These are phyloP conservation scores for Ophonus ardosiacus DNA, from an alignment of 2,888 invertebrate species.

Conservation along the genomic window DNA sequence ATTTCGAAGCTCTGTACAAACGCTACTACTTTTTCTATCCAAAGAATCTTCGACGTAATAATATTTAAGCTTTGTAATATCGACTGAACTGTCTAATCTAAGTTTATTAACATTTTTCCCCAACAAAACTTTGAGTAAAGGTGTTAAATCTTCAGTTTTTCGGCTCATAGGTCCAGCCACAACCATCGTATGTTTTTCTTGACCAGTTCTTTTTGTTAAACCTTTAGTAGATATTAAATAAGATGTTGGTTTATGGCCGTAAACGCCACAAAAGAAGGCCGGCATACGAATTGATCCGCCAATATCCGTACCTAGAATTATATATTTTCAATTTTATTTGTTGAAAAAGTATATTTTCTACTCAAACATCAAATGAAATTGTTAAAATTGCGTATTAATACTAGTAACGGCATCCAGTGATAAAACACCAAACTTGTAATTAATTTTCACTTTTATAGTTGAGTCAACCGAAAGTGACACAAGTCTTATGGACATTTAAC, in stretches of 20 bases:
- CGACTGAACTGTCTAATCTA: slow-evolving; percentile 80
- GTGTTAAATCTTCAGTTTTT: slow-evolving; percentile 87
- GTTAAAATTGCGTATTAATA: no score
- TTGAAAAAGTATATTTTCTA: no score
- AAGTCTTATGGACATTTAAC: no score
- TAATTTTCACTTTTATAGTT: no score
- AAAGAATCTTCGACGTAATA: slow-evolving; percentile 88
- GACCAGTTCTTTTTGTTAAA: slow-evolving; percentile 84
- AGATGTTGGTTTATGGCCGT: slow-evolving; percentile 88
- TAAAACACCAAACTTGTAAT: no score
- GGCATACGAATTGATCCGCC: slow-evolving; percentile 98
- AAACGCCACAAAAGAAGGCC: slow-evolving; percentile 92
- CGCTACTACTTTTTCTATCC: slow-evolving; percentile 84
- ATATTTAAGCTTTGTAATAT: slow-evolving; percentile 83
- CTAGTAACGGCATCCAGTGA: no score
- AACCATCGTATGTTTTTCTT: slow-evolving; percentile 86
- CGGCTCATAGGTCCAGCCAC: slow-evolving; percentile 90
- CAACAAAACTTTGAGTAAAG: slow-evolving; percentile 83
- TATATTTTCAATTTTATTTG: no score
- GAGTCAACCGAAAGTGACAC: no score
- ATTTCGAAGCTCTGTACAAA: slow-evolving; percentile 82
- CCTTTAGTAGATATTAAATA: slow-evolving; percentile 77
- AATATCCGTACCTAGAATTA: slow-evolving; percentile 87
- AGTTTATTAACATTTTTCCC: slow-evolving; percentile 78
- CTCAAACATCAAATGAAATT: no score